phyloP scores from a whole-genome alignment of 2,113 vertebrate genomes.

The Mustela nigripes region DNA sequence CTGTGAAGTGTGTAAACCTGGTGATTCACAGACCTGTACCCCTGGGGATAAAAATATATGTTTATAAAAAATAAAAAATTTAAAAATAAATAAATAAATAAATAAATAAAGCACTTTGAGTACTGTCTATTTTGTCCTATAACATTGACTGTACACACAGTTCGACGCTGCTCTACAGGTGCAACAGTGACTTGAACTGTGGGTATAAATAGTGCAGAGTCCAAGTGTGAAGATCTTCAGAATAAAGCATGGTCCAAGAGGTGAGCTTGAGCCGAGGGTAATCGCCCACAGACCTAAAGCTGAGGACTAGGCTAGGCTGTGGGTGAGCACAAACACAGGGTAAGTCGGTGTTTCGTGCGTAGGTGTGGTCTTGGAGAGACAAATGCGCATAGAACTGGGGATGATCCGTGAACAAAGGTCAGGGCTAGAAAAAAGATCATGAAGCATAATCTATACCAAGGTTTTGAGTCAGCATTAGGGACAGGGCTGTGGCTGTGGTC shows the following conservation, averaged over 20 bases:
- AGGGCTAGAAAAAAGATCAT: neutral
- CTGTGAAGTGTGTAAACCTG: too few relatives aligned
- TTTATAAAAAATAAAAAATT: too few relatives aligned
- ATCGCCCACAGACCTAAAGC: neutral
- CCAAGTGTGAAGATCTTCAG: neutral
- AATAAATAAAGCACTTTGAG: neutral
- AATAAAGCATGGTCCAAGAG: neutral
- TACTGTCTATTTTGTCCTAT: neutral
- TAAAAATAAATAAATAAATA: neutral
- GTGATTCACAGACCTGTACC: too few relatives aligned
- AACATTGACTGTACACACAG: neutral
- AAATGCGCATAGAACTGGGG: neutral
- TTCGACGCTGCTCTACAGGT: neutral
- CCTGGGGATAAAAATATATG: too few relatives aligned
- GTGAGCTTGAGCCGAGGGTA: neutral
- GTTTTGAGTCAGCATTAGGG: neutral
- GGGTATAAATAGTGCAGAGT: neutral
- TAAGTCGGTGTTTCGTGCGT: neutral
- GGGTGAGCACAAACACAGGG: neutral
- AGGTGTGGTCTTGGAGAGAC: neutral
- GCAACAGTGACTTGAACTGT: neutral
- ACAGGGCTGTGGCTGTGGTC: neutral
- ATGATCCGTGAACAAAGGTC: neutral
- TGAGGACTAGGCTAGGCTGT: neutral
- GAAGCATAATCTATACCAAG: neutral